Base-by-base conservation (phyloP, 2,113 vertebrate genomes). In the Syrmaticus mikado region DNA sequence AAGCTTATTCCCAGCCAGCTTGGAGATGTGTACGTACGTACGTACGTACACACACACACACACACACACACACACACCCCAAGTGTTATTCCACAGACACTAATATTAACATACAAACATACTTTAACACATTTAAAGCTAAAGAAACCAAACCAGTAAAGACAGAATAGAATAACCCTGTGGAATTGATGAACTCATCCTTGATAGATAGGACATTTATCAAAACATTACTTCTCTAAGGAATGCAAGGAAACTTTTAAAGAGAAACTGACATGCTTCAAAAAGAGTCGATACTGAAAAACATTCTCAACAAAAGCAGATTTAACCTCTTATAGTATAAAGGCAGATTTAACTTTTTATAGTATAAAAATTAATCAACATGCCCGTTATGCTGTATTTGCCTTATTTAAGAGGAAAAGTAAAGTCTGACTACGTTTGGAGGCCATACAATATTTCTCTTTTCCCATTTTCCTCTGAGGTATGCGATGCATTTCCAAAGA, bases 391-490 rank as follows among this genome's bases (percentile, higher is more conserved):
- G 20, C 43, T 68, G 16, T 36, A 41, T 81, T 85, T 81, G n/a
- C 74, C 90, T 84, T 86, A 94, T 93, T 93, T 90, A 70, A 90
- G 77, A 30, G 24, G 5, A 82, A 48, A 60, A 74, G 12, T 19
- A 32, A 58, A 67, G 27, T 46, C 6, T 67, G 40, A 41, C 45
- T 66, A 7, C 12, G 5, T 38, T 41, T 20, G 80, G 40, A 75
- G 10, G 15, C 36, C 64, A 27, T 18, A 81, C 21, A 36, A 19
- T 58, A 28, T 8, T 4, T n/a, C 21, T 74, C 8, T 60, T 72
- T 68, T 40, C 8, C 13, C 12, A 58, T 24, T 4, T 61, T 87
- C 75, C 52, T 62, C 48, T 4, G 2, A 86, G 24, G 2, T 20
- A 13, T 28, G 27, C 50, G 12, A 7, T 48, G 0, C 14, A 19